Conservation (phyloP, 1,140 invertebrate species). For the Solenopsis invicta region DNA sequence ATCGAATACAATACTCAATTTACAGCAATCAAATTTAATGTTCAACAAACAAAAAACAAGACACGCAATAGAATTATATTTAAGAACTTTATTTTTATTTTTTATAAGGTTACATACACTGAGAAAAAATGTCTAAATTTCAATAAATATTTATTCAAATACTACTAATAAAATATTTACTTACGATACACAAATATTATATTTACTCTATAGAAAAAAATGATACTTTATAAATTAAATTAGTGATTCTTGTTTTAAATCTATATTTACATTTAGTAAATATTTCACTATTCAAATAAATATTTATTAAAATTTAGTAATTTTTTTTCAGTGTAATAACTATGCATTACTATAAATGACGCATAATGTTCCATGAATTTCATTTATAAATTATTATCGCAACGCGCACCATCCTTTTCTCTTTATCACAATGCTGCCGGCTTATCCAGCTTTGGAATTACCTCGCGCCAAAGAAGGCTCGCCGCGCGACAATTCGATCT, state of each 20-base stretch:
- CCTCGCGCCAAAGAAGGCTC: conserved; percentile 23
- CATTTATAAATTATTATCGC: background rate
- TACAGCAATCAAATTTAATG: background rate
- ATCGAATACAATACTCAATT: background rate
- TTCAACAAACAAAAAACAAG: too few species aligned
- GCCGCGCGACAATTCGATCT: conserved; percentile 41
- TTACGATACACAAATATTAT: too few species aligned
- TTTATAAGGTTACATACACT: too few species aligned
- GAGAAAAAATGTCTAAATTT: too few species aligned
- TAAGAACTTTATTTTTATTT: background rate
- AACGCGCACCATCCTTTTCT: background rate
- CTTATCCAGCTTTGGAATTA: conserved; percentile 8
- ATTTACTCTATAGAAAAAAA: too few species aligned
- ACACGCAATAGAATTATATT: background rate
- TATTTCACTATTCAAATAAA: too few species aligned
- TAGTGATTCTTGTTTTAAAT: too few species aligned
- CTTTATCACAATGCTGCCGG: background rate
- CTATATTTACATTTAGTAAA: too few species aligned
- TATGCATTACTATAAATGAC: background rate
- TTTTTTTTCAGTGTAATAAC: background rate
- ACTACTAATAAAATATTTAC: too few species aligned
- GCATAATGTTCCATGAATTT: background rate
- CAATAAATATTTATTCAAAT: too few species aligned
- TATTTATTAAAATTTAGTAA: too few species aligned
- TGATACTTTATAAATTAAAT: too few species aligned